phyloP scores from a whole-genome alignment of 2,888 invertebrate genomes.

The Drosophila prostipennis region DNA sequence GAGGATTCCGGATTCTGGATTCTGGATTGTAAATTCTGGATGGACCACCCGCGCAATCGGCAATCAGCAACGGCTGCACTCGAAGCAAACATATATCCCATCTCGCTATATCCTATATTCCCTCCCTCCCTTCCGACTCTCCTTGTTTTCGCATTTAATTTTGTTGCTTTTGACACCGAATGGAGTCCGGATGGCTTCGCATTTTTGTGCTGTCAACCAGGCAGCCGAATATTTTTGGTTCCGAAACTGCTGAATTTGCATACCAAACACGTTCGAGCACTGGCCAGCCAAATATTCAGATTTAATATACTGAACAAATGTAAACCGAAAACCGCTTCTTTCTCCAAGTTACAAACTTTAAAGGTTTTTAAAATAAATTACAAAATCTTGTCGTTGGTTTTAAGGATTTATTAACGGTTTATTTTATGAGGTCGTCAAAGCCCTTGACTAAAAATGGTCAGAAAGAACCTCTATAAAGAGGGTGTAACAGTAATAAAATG shows the following conservation, averaged over 20 bases:
- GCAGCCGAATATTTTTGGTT: constrained; percentile 24
- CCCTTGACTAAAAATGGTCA: too few species aligned
- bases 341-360: too few species aligned
- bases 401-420: too few species aligned
- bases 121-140: constrained; percentile 2
- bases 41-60: constrained; percentile 67
- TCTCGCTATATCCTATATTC: too few species aligned
- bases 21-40: constrained; percentile 40
- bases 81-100: constrained; percentile 33
- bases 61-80: constrained; percentile 52
- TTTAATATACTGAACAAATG: not conserved
- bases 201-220: constrained; percentile 53
- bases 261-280: constrained; percentile 26
- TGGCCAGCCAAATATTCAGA: constrained; percentile 14
- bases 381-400: too few species aligned
- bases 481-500: too few species aligned
- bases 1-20: constrained; percentile 18
- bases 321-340: too few species aligned
- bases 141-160: constrained; percentile 69
- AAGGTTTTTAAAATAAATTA: too few species aligned
- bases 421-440: too few species aligned
- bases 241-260: constrained; percentile 59
- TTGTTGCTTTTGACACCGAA: constrained; percentile 80
- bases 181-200: constrained; percentile 57
- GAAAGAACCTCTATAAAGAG: too few species aligned